Evolutionary conservation across 2,888 invertebrate genomes (phyloP).

Genomic region (Steromphala cineraria): DNA sequence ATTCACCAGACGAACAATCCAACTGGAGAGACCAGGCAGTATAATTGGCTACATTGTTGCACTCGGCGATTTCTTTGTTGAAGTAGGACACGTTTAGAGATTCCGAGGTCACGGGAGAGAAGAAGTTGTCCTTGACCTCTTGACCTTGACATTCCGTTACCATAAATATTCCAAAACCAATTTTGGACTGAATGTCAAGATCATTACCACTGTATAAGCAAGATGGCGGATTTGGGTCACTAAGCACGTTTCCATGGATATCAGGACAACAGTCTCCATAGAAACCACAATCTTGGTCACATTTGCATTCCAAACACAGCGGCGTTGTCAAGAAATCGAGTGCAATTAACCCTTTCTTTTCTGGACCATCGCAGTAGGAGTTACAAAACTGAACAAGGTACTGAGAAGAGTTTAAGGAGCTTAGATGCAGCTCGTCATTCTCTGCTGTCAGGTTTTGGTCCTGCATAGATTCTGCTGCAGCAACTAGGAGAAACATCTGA

Average conservation of each 20-base stretch:
- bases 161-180: not conserved
- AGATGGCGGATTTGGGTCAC: not conserved
- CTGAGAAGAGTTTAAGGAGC: not conserved
- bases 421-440: too few species aligned
- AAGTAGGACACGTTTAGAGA: not conserved
- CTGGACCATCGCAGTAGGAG: not conserved
- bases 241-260: not conserved
- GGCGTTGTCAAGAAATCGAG: not conserved
- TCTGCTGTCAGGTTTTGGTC: too few species aligned
- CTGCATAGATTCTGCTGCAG: too few species aligned
- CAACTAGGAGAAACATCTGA: too few species aligned
- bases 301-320: slow-evolving; percentile 10
- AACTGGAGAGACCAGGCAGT: not conserved
- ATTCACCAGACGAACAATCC: slow-evolving; percentile 15
- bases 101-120: not conserved
- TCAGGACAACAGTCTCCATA: slow-evolving; percentile 32
- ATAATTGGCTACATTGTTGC: slow-evolving; percentile 4
- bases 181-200: not conserved
- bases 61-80: slow-evolving; percentile 23
- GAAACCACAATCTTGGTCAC: slow-evolving; percentile 21
- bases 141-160: not conserved
- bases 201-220: not conserved
- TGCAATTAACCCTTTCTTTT: not conserved
- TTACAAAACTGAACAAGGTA: not conserved
- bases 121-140: not conserved